Evolutionary conservation across 2,888 invertebrate species (phyloP).

Genomic region (Pecten maximus): DNA sequence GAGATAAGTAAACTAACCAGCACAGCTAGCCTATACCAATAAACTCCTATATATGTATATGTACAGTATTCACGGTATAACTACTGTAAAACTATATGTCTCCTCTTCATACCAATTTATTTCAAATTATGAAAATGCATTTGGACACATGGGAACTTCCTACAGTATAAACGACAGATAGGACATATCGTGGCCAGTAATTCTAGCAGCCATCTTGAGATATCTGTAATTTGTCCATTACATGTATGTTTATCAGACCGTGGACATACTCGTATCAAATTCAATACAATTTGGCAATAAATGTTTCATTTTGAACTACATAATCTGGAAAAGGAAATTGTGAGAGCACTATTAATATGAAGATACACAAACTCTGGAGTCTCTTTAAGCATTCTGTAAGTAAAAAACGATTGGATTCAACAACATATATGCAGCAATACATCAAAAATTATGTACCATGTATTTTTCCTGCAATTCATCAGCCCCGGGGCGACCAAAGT

Average conservation of each 20-base stretch:
- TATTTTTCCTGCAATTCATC: background rate
- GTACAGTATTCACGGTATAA: background rate
- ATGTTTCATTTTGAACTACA: background rate
- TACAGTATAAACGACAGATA: background rate
- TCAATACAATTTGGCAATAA: background rate
- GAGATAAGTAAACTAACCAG: background rate
- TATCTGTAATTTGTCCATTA: background rate
- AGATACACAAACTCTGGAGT: background rate
- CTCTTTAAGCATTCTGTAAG: background rate
- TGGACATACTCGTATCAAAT: background rate
- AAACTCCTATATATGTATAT: background rate
- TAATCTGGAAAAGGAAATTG: background rate
- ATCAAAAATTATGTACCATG: background rate
- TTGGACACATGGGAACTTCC: constrained; percentile 4
- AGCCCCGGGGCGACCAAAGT: background rate
- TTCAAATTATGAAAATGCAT: background rate
- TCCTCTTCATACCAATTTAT: background rate
- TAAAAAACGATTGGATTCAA: background rate
- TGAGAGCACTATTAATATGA: background rate
- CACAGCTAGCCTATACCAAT: background rate
- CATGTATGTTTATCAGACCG: background rate
- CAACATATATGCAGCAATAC: background rate
- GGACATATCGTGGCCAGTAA: background rate
- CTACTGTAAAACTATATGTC: background rate
- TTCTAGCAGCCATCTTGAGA: background rate